Conservation (phyloP, 2,113 vertebrate species). For the Ailurus styani region DNA sequence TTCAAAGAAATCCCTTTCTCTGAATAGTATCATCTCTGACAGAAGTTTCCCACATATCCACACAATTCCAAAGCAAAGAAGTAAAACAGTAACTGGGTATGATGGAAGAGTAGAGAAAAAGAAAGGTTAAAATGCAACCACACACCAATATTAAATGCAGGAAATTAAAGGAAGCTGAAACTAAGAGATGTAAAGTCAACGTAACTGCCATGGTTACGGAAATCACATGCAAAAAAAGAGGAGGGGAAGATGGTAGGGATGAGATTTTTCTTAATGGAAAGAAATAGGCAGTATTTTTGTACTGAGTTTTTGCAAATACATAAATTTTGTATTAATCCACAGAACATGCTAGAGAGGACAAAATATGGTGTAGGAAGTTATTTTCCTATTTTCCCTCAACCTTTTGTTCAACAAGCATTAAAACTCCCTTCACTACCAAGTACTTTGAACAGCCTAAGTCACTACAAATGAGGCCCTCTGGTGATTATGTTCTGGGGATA, state of each 20-base stretch:
- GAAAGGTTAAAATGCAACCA: constrained; percentile 7
- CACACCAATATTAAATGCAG: constrained; percentile 18
- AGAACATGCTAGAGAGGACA: constrained; percentile 39
- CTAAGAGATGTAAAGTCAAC: constrained; percentile 44
- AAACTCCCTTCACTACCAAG: neutral
- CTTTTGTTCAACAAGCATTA: constrained; percentile 32
- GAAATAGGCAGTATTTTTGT: constrained; percentile 31
- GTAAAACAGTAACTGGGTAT: neutral
- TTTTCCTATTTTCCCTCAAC: neutral
- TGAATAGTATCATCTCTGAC: neutral
- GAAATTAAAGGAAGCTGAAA: constrained; percentile 49
- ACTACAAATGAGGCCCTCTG: neutral
- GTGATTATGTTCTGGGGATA: neutral
- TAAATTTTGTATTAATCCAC: constrained; percentile 48
- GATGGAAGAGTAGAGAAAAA: neutral
- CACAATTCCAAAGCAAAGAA: constrained; percentile 12
- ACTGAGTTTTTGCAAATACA: constrained; percentile 67
- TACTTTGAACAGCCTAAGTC: neutral
- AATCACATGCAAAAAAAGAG: constrained; percentile 67
- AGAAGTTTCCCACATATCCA: constrained; percentile 4
- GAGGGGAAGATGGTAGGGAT: neutral
- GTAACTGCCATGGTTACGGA: constrained; percentile 55
- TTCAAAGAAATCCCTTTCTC: constrained; percentile 35
- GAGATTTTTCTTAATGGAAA: constrained; percentile 54
- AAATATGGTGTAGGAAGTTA: neutral